Evolutionary conservation across 2,113 vertebrate species (phyloP).

Genomic region (Istiophorus platypterus): DNA sequence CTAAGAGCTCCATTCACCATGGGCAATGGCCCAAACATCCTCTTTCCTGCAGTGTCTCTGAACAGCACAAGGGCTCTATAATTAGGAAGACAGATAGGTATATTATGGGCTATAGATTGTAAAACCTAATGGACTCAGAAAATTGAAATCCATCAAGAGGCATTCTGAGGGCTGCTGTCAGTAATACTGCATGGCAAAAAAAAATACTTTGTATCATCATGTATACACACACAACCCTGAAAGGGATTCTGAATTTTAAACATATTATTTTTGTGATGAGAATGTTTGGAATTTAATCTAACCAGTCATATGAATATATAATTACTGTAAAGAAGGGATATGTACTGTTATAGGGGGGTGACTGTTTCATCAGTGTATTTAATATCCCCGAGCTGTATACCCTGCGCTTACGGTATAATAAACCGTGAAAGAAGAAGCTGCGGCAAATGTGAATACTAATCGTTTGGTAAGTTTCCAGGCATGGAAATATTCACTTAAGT

Average conservation of each 20-base stretch:
- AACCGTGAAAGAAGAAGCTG: not conserved
- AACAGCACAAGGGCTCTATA: conserved; percentile 43
- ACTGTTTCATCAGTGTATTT: not conserved
- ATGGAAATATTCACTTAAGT: too few species aligned
- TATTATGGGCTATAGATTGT: conserved; percentile 46
- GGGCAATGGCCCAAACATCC: conserved; percentile 71
- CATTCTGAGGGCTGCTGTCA: conserved; percentile 4
- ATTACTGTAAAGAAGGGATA: not conserved
- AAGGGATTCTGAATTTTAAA: not conserved
- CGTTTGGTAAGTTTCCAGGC: too few species aligned
- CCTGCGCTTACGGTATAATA: not conserved
- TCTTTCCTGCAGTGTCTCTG: conserved; percentile 46
- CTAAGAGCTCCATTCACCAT: conserved; percentile 58
- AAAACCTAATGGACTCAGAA: conserved; percentile 56
- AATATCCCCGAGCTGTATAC: not conserved
- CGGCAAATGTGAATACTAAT: too few species aligned
- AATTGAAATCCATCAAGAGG: conserved; percentile 46
- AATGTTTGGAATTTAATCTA: not conserved
- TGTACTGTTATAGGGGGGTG: not conserved
- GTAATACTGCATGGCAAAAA: conserved; percentile 6
- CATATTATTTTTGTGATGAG: not conserved
- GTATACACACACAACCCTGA: not conserved
- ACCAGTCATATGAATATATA: not conserved
- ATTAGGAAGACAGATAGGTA: conserved; percentile 64
- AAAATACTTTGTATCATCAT: not conserved